A percentile compares a stretch with the other conserved stretches of the same genome.
Evolutionary conservation across 2,888 invertebrate genomes (phyloP).

Genomic region (Mystacides longicornis): DNA sequence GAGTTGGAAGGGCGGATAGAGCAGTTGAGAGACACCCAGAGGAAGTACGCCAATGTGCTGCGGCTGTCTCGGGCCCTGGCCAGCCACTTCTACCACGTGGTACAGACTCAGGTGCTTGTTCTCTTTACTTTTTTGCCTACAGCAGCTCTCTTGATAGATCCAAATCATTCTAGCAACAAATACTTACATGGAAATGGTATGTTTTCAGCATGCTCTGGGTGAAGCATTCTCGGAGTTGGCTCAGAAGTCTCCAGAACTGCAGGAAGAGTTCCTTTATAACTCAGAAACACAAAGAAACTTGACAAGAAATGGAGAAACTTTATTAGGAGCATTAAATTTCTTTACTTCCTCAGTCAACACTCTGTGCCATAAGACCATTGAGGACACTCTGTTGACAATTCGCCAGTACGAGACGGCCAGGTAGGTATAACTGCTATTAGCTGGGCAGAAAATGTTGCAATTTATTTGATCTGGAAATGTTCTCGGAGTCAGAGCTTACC

Average conservation of each 20-base stretch:
- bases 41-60: conserved; percentile 83
- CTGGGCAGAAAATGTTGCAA: no score
- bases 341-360: conserved; percentile 95
- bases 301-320: conserved; percentile 86
- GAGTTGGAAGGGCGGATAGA: conserved; percentile 94
- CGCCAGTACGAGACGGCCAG: conserved; percentile 56
- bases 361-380: conserved; percentile 95
- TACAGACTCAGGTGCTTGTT: conserved; percentile 52
- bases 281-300: conserved; percentile 92
- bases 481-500: no score
- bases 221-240: conserved; percentile 93
- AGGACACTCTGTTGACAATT: conserved; percentile 73
- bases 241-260: conserved; percentile 91
- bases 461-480: no score
- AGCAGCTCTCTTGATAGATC: no score
- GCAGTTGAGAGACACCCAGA: conserved; percentile 85
- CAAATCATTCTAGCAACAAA: no score
- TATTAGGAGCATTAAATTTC: conserved; percentile 89
- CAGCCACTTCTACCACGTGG: conserved; percentile 81
- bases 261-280: conserved; percentile 91
- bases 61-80: conserved; percentile 79
- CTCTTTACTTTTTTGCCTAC: no score
- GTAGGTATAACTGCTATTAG: no score
- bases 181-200: no score
- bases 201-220: conserved; percentile 69